A percentile compares a stretch with the other conserved stretches of the same genome.
These are phyloP conservation scores for Apotomis turbidana DNA, from an alignment of 2,888 invertebrate species.

Conservation along the genomic window DNA sequence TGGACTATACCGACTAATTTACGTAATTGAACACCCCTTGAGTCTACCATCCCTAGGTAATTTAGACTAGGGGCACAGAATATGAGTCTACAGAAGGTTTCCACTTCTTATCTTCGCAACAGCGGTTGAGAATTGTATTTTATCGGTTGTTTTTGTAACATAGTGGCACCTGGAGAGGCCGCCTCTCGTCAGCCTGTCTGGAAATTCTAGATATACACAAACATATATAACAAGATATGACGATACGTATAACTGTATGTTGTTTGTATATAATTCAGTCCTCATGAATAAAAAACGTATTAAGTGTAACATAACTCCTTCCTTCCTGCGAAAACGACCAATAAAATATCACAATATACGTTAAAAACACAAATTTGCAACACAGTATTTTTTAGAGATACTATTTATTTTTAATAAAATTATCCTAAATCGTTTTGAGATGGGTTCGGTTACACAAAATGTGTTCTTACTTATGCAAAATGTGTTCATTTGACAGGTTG, in stretches of 20 bases:
- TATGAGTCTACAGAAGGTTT: too few species aligned
- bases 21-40: too few species aligned
- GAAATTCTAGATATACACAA: too few species aligned
- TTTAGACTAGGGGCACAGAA: too few species aligned
- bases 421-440: slow-evolving; percentile 11
- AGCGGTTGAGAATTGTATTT: too few species aligned
- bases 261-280: background rate
- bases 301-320: slow-evolving; percentile 23
- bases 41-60: too few species aligned
- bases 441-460: slow-evolving; percentile 19
- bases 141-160: too few species aligned
- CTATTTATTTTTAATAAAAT: slow-evolving; percentile 2
- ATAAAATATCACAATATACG: slow-evolving; percentile 19
- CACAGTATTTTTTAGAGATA: background rate
- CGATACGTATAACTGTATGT: background rate
- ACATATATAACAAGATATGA: background rate
- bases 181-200: too few species aligned
- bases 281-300: slow-evolving; percentile 28
- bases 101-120: too few species aligned
- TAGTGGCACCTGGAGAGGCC: too few species aligned
- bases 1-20: too few species aligned
- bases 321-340: slow-evolving; percentile 23
- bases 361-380: slow-evolving; percentile 9
- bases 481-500: slow-evolving; percentile 5
- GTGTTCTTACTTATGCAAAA: background rate